These are phyloP conservation scores for Shargacucullia verbasci DNA, from an alignment of 2,888 invertebrate genomes.

Conservation along the genomic window DNA sequence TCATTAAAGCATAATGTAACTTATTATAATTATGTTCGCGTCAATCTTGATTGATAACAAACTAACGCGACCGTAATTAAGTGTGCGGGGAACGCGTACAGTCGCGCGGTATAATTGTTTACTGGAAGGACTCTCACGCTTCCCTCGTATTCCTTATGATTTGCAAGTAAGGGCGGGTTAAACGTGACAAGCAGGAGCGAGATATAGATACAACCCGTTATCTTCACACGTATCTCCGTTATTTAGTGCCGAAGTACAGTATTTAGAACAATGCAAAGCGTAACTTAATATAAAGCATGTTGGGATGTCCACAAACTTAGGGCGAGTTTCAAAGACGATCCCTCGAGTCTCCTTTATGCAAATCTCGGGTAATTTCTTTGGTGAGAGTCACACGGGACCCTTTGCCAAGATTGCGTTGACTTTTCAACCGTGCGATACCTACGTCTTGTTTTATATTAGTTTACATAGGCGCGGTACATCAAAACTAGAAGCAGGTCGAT, in stretches of 20 bases:
- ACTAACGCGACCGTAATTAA: slow-evolving; percentile 45
- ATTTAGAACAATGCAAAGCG: slow-evolving; percentile 73
- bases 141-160: slow-evolving; percentile 31
- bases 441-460: slow-evolving; percentile 70
- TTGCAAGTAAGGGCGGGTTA: slow-evolving; percentile 28
- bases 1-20: slow-evolving; percentile 44
- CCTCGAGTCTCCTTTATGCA: slow-evolving; percentile 85
- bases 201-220: slow-evolving; percentile 58
- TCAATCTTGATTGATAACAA: slow-evolving; percentile 52
- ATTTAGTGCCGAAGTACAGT: slow-evolving; percentile 66
- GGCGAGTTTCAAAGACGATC: slow-evolving; percentile 83
- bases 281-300: slow-evolving; percentile 83
- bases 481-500: slow-evolving; percentile 49
- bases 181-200: slow-evolving; percentile 11
- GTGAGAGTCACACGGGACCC: slow-evolving; percentile 81
- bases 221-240: slow-evolving; percentile 65
- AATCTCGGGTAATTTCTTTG: slow-evolving; percentile 85
- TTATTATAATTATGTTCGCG: slow-evolving; percentile 44
- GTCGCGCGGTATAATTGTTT: slow-evolving; percentile 40
- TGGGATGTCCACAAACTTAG: slow-evolving; percentile 81
- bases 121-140: slow-evolving; percentile 25
- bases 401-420: slow-evolving; percentile 82
- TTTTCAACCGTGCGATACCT: slow-evolving; percentile 73
- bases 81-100: slow-evolving; percentile 18
- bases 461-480: slow-evolving; percentile 60